Percentiles rank a stretch among this genome's conserved stretches.
Conservation (phyloP, 2,888 invertebrate genomes). For the Herminia tarsipennalis region DNA sequence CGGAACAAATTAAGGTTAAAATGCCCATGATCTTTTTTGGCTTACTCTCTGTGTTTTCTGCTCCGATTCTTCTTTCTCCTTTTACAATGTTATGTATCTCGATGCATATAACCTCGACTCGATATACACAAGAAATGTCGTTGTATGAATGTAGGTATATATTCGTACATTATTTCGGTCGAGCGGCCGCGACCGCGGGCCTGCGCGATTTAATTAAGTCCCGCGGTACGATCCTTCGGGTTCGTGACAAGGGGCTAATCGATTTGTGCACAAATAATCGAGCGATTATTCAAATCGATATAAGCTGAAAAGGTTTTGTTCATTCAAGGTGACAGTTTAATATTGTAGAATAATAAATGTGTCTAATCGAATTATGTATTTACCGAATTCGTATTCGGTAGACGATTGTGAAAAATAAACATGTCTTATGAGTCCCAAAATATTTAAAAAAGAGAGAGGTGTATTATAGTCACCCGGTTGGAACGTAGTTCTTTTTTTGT, state of each 20-base stretch:
- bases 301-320: neutral
- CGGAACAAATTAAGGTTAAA: too few species aligned
- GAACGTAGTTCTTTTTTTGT: too few species aligned
- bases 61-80: too few species aligned
- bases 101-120: neutral
- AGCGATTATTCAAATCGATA: slow-evolving; percentile 13
- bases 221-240: slow-evolving; percentile 25
- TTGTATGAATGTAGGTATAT: neutral
- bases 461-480: too few species aligned
- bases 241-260: slow-evolving; percentile 20
- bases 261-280: slow-evolving; percentile 6
- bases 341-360: neutral
- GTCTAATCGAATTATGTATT: slow-evolving; percentile 14
- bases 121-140: slow-evolving; percentile 1
- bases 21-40: too few species aligned
- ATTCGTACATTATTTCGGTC: slow-evolving; percentile 26
- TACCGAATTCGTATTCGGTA: neutral
- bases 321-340: neutral
- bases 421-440: too few species aligned
- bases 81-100: too few species aligned
- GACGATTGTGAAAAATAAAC: too few species aligned
- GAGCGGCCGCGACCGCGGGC: slow-evolving; percentile 26
- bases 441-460: too few species aligned
- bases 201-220: slow-evolving; percentile 42
- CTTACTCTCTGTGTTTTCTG: too few species aligned